phyloP scores from a whole-genome alignment of 2,113 vertebrate species.

The Planiliza haematocheilus region DNA sequence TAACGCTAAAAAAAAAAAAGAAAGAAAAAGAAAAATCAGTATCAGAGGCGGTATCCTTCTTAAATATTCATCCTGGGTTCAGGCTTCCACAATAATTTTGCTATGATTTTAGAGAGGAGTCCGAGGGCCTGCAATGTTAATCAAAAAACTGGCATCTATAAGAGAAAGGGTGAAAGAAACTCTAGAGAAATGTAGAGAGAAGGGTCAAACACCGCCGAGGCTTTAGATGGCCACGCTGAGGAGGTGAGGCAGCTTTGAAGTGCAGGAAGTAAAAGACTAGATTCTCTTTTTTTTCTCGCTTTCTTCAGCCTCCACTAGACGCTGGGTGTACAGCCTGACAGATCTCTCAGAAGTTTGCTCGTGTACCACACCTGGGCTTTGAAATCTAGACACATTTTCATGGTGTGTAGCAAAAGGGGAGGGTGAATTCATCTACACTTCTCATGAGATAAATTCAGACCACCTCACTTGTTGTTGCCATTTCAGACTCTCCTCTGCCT shows the following conservation, averaged over 20 bases:
- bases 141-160: slow-evolving; percentile 53
- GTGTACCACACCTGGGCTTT: slow-evolving; percentile 77
- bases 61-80: slow-evolving; percentile 58
- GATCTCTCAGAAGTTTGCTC: slow-evolving; percentile 80
- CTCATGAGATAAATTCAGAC: slow-evolving; percentile 70
- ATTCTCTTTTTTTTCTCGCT: slow-evolving; percentile 57
- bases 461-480: slow-evolving; percentile 24
- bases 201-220: slow-evolving; percentile 66
- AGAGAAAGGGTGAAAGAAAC: slow-evolving; percentile 45
- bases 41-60: slow-evolving; percentile 56
- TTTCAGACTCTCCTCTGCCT: slow-evolving; percentile 1
- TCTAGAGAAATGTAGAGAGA: slow-evolving; percentile 49
- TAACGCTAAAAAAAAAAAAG: neutral
- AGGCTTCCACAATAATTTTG: slow-evolving; percentile 38
- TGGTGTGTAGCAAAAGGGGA: slow-evolving; percentile 45
- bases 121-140: slow-evolving; percentile 66
- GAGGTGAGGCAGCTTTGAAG: slow-evolving; percentile 83
- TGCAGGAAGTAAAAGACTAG: slow-evolving; percentile 80
- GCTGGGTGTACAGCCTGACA: slow-evolving; percentile 62
- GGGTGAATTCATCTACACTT: slow-evolving; percentile 65
- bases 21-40: too few relatives aligned
- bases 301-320: slow-evolving; percentile 67
- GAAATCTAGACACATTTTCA: slow-evolving; percentile 76
- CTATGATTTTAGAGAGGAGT: slow-evolving; percentile 50
- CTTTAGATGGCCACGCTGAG: slow-evolving; percentile 78